Evolutionary conservation across 1,140 invertebrate species (phyloP).

Genomic region (Oryzaephilus surinamensis): DNA sequence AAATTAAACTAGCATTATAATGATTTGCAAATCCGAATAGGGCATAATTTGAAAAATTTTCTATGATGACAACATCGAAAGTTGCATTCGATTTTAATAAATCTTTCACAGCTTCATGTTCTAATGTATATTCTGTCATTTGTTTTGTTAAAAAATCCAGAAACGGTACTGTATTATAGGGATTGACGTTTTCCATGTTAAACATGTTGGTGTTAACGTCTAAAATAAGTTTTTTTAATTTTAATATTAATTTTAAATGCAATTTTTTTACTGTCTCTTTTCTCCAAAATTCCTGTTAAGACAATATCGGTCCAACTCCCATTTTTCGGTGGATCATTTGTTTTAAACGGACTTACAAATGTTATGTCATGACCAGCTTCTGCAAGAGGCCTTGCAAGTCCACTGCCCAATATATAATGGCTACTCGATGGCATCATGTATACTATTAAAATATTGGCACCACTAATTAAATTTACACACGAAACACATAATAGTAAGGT

Average conservation of each 20-base stretch:
- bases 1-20: conserved; percentile 4
- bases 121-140: conserved; percentile 1
- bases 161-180: not conserved
- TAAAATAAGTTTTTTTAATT: no score
- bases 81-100: conserved; percentile 10
- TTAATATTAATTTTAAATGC: not conserved
- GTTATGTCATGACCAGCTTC: conserved; percentile 37
- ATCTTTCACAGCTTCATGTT: conserved; percentile 1
- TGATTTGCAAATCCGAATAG: conserved; percentile 4
- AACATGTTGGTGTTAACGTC: conserved; percentile 3
- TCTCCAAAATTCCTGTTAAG: conserved; percentile 3
- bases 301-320: conserved; percentile 34
- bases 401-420: conserved; percentile 11
- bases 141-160: not conserved
- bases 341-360: conserved; percentile 33
- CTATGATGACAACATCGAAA: conserved; percentile 7
- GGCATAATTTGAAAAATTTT: conserved; percentile 8
- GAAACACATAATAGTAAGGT: not conserved
- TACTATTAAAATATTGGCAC: conserved; percentile 47
- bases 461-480: not conserved
- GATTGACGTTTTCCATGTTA: not conserved
- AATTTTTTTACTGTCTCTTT: conserved; percentile 5
- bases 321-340: conserved; percentile 14
- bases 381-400: conserved; percentile 32
- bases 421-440: conserved; percentile 54